A percentile compares a stretch with the other conserved stretches of the same genome.
These are phyloP conservation scores for Charadrius vociferus DNA, from an alignment of 2,113 vertebrate species.

Conservation along the genomic window DNA sequence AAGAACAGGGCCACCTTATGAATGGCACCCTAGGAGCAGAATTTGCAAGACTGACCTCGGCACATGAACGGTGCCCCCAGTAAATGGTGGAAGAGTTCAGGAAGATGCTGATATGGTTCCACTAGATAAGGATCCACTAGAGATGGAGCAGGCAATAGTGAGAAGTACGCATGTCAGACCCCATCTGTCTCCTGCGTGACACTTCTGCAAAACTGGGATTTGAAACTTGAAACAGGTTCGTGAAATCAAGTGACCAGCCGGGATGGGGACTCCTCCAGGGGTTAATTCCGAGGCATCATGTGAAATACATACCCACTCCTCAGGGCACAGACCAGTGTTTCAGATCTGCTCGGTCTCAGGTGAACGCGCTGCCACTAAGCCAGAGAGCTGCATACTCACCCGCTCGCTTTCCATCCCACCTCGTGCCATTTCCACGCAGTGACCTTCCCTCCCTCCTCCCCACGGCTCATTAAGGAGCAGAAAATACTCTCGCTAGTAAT, in stretches of 20 bases:
- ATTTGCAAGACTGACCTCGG: not conserved
- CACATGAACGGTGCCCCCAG: not conserved
- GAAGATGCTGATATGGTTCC: not conserved
- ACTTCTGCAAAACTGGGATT: not conserved
- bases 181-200: not conserved
- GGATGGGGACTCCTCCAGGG: not conserved
- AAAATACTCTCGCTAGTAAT: not conserved
- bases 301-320: not conserved
- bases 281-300: not conserved
- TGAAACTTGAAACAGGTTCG: not conserved
- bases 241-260: not conserved
- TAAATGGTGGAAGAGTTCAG: not conserved
- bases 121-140: not conserved
- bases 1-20: not conserved
- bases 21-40: not conserved
- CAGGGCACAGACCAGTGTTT: not conserved
- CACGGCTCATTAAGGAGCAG: not conserved
- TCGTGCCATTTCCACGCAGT: not conserved
- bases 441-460: not conserved
- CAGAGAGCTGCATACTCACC: fast-evolving
- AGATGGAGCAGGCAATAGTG: not conserved
- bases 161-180: fast-evolving
- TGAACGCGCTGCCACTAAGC: fast-evolving
- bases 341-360: not conserved
- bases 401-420: fast-evolving